Conservation (phyloP, 2,113 vertebrate genomes). For the Talpa occidentalis region DNA sequence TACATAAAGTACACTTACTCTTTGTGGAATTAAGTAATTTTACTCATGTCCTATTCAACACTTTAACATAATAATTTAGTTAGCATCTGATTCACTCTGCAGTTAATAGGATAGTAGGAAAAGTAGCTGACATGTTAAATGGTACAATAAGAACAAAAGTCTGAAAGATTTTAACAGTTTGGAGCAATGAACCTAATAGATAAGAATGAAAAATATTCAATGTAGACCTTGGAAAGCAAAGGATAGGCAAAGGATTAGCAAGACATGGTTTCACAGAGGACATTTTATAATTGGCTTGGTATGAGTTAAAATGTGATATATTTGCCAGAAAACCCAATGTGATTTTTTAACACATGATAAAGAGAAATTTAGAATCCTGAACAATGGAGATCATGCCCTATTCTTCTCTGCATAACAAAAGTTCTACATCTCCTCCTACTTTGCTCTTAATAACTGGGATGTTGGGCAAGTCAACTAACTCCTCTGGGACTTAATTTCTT, state of each 20-base stretch:
- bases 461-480: background rate
- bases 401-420: background rate
- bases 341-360: background rate
- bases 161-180: background rate
- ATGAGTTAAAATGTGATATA: background rate
- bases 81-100: background rate
- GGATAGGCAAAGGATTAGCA: background rate
- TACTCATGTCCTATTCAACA: background rate
- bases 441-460: background rate
- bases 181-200: background rate
- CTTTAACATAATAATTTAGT: slow-evolving; percentile 13
- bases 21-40: slow-evolving; percentile 33
- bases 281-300: background rate
- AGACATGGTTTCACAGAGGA: background rate
- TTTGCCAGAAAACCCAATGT: slow-evolving; percentile 7
- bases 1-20: background rate
- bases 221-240: background rate
- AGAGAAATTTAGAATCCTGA: background rate
- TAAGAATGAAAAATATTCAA: background rate
- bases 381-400: background rate
- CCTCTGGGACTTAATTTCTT: slow-evolving; percentile 1
- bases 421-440: background rate
- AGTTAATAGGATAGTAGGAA: background rate
- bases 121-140: background rate
- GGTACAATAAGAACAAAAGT: background rate